Evolutionary conservation across 2,888 invertebrate species (phyloP).

Genomic region (Polydrusus tereticollis): DNA sequence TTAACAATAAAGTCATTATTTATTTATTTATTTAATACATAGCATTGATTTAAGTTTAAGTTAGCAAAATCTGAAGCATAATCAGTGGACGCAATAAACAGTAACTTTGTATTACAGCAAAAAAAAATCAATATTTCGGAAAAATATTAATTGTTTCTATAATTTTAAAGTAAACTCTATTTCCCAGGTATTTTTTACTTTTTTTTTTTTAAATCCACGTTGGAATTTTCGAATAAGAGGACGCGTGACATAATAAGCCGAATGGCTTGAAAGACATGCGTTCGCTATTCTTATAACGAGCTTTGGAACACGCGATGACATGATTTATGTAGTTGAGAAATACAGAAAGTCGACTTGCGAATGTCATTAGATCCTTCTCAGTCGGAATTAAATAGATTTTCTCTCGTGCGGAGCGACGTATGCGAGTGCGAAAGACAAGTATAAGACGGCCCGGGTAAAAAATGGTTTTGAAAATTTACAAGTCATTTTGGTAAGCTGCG

Average conservation of each 20-base stretch:
- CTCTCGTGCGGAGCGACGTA: not conserved
- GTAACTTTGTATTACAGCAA: too few species aligned
- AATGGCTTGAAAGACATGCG: constrained; percentile 8
- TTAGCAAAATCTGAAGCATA: too few species aligned
- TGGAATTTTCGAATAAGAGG: not conserved
- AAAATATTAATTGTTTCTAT: too few species aligned
- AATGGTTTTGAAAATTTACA: constrained; percentile 7
- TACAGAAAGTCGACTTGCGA: constrained; percentile 23
- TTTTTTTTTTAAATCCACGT: not conserved
- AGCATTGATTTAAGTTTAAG: too few species aligned
- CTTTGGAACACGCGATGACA: constrained; percentile 5
- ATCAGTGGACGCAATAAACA: too few species aligned
- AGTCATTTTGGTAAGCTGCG: constrained; percentile 5
- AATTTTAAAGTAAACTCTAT: not conserved
- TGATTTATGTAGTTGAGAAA: constrained; percentile 18
- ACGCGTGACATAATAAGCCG: constrained; percentile 16
- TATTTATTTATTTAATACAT: too few species aligned
- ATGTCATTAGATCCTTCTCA: constrained; percentile 13
- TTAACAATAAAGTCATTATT: too few species aligned
- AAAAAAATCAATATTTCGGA: too few species aligned
- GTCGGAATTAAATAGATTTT: constrained; percentile 21
- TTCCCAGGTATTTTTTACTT: not conserved
- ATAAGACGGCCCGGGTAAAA: constrained; percentile 9
- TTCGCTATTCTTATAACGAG: constrained; percentile 12
- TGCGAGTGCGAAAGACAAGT: constrained; percentile 14